Evolutionary conservation across 2,113 vertebrate species (phyloP), one percentile per base, ranked within the genome.

Genomic region (Beaufortia kweichowensis): DNA sequence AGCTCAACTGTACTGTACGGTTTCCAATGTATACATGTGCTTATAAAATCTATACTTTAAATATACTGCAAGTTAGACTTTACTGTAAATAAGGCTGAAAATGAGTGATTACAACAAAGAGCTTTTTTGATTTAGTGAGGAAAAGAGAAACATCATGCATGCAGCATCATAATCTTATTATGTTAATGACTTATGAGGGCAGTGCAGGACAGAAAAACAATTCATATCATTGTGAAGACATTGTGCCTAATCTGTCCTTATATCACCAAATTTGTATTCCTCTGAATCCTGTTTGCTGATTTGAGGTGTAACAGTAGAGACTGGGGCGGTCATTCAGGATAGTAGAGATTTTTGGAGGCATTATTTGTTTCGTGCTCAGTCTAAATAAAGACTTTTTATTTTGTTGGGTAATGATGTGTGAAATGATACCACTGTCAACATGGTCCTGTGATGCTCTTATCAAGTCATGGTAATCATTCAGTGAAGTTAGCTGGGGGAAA

Each of bases 341-440:
- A 39, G 9, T 10, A 39, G 15, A 46, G 14, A 15, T 46, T 12
- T 66, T 50, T 24, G 28, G 41, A 57, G 23, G 21, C 31, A 26
- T 33, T 56, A 31, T 2, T 41, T 48, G 46, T 57, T 41, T 7
- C 11, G 19, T 70, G 65, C 14, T 39, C 35, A 77, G 29, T 2
- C 11, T 39, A 39, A 63, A 33, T 79, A 67, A 56, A 74, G 62
- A 31, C 23, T 0, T 26, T 61, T 35, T 78, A 7, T 19, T 43
- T 68, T 67, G 35, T 10, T 10, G 61, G n/a, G 50, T 53, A 60
- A 70, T 69, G 53, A 82, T 43, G 43, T 78, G 53, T 72, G 21
- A 75, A 56, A 68, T n/a, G 35, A 75, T 48, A 28, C 23, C 39
- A 65, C 14, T 50, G 66, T 82, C 66, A 70, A 66, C 35, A 64